phyloP scores from a whole-genome alignment of 1,140 invertebrate species.

The Heliconius hermathena region DNA sequence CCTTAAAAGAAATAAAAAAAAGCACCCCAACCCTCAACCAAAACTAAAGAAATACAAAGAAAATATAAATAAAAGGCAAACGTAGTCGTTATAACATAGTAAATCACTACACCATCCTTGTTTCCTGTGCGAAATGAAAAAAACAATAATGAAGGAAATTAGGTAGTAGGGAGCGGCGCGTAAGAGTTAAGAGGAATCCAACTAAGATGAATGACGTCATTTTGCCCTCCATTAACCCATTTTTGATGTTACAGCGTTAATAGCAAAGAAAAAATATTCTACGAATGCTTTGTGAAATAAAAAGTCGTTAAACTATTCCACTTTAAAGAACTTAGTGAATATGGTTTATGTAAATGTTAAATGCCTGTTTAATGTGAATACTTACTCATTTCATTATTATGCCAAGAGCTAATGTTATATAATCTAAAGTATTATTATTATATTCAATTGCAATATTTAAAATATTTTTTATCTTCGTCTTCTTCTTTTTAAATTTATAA shows the following conservation, averaged over 20 bases:
- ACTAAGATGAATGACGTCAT: conserved; percentile 78
- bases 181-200: conserved; percentile 68
- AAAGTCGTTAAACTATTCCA: background rate
- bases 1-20: background rate
- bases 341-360: background rate
- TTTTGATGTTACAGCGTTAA: conserved; percentile 61
- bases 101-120: conserved; percentile 30
- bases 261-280: conserved; percentile 37
- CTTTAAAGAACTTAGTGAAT: background rate
- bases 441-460: too few relatives aligned
- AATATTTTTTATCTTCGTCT: too few relatives aligned
- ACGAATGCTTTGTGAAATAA: background rate
- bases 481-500: too few relatives aligned
- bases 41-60: conserved; percentile 6
- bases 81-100: conserved; percentile 22
- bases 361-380: background rate
- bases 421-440: background rate
- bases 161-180: conserved; percentile 42
- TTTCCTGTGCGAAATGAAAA: conserved; percentile 42
- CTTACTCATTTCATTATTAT: background rate
- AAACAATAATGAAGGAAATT: conserved; percentile 72
- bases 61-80: conserved; percentile 21
- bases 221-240: conserved; percentile 78
- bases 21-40: background rate
- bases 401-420: background rate